Percentiles rank a stretch among this genome's conserved stretches.
Evolutionary conservation across 35 echinoderm and acorn worm genomes (phyloP).

Genomic region (Stichopus chloronotus): DNA sequence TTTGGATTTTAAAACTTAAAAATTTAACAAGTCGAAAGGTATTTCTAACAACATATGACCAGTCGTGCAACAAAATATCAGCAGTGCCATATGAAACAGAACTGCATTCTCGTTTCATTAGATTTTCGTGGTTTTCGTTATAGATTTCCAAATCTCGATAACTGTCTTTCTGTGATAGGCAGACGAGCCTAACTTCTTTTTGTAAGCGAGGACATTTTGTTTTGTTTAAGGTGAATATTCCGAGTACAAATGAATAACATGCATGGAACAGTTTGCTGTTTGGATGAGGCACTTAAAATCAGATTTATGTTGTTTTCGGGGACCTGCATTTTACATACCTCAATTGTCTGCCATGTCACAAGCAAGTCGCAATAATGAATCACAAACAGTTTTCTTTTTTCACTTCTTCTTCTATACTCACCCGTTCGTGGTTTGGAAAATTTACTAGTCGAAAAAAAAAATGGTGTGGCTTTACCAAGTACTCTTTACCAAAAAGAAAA

Average conservation of each 20-base stretch:
- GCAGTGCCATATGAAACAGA: too few relatives aligned
- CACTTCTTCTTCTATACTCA: neutral
- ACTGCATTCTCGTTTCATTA: too few relatives aligned
- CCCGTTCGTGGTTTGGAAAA: neutral
- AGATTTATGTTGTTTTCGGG: conserved; percentile 6
- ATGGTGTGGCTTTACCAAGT: too few relatives aligned
- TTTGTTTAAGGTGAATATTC: neutral
- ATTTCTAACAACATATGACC: too few relatives aligned
- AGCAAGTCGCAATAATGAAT: neutral
- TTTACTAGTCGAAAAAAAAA: conserved; percentile 6
- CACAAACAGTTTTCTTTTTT: neutral
- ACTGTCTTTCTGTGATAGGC: neutral
- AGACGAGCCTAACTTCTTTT: neutral
- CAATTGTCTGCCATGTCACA: neutral
- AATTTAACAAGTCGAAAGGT: too few relatives aligned
- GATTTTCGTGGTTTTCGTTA: too few relatives aligned
- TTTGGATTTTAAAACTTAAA: too few relatives aligned
- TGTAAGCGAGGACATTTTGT: neutral
- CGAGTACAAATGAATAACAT: conserved; percentile 17
- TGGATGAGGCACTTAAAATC: neutral
- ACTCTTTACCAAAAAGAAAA: too few relatives aligned
- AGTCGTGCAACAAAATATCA: too few relatives aligned
- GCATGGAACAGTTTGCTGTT: neutral
- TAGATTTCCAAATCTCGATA: neutral
- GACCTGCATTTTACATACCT: neutral